Evolutionary conservation across 2,113 vertebrate genomes (phyloP).

Genomic region (Rousettus leschenaultii): DNA sequence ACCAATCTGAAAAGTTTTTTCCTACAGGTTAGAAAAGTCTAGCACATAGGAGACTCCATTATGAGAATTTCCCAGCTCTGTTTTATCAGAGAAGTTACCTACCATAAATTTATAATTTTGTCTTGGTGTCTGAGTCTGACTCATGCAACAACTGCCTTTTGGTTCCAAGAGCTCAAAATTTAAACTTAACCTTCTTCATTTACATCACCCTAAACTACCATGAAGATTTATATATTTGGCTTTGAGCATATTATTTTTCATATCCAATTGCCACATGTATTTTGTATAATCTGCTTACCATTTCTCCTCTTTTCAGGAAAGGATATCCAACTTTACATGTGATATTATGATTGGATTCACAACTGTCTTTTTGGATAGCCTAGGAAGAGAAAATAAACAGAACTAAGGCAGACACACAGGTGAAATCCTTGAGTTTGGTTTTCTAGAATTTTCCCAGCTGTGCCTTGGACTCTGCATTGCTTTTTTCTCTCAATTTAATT

Average conservation of each 20-base stretch:
- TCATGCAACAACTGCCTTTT: background rate
- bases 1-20: background rate
- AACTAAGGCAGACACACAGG: background rate
- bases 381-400: constrained; percentile 67
- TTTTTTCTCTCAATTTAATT: background rate
- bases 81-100: background rate
- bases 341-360: constrained; percentile 86
- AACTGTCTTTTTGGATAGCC: constrained; percentile 89
- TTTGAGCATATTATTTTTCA: background rate
- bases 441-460: background rate
- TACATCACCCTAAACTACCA: background rate
- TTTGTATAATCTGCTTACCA: constrained; percentile 79
- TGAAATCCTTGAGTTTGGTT: background rate
- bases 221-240: background rate
- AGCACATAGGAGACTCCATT: no score
- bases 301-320: constrained; percentile 85
- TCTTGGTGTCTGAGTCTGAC: background rate
- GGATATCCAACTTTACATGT: constrained; percentile 95
- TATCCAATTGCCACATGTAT: no score
- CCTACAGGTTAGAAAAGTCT: background rate
- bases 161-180: background rate
- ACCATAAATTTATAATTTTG: background rate
- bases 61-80: background rate
- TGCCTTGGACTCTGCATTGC: background rate
- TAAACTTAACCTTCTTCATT: background rate